These are phyloP conservation scores for Eriosoma lanigerum DNA, from an alignment of 1,140 invertebrate species.

Conservation along the genomic window DNA sequence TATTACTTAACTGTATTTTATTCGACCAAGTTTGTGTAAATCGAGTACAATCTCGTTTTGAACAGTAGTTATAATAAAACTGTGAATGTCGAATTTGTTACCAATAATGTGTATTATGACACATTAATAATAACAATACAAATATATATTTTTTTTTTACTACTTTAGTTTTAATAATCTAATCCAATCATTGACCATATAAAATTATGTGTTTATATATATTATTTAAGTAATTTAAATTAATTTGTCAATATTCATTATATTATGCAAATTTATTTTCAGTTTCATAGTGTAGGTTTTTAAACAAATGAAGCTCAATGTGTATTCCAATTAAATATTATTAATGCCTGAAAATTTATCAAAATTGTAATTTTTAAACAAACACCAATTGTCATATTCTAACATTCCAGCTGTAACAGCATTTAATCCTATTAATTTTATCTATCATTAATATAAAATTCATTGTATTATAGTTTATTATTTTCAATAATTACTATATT, in stretches of 20 bases:
- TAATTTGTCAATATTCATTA: constrained; percentile 6
- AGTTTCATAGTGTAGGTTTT: constrained; percentile 8
- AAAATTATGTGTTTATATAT: not conserved
- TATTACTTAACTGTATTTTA: constrained; percentile 4
- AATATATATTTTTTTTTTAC: constrained; percentile 9
- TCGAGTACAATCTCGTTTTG: constrained; percentile 39
- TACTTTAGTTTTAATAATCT: constrained; percentile 31
- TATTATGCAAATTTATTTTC: constrained; percentile 21
- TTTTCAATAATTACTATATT: not conserved
- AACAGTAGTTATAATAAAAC: constrained; percentile 4
- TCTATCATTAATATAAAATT: no score
- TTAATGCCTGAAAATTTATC: constrained; percentile 26
- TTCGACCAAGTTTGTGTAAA: constrained; percentile 32
- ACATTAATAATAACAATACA: constrained; percentile 29
- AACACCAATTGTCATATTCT: not conserved
- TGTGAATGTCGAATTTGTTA: constrained; percentile 36
- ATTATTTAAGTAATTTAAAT: not conserved
- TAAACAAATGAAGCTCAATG: constrained; percentile 36
- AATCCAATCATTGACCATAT: not conserved
- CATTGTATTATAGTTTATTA: not conserved
- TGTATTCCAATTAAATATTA: constrained; percentile 24
- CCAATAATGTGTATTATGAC: constrained; percentile 25
- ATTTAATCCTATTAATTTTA: not conserved
- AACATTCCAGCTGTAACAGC: not conserved
- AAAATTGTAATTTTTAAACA: constrained; percentile 11